A percentile compares a stretch with the other conserved stretches of the same genome.
Conservation (phyloP, 2,888 invertebrate species). For the Eupithecia vulgata region DNA sequence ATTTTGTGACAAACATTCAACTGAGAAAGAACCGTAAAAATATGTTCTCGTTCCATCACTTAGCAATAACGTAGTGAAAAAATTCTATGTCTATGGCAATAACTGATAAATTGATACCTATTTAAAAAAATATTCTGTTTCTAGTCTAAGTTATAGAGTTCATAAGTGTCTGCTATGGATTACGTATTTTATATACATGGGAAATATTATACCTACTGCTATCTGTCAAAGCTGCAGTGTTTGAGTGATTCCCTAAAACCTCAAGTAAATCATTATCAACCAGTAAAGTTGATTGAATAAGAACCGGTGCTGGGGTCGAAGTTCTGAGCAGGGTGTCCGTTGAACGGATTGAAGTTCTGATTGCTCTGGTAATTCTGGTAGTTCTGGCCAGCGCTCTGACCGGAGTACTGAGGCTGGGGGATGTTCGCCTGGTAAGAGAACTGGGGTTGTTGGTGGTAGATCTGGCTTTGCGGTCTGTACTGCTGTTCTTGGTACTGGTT, state of each 20-base stretch:
- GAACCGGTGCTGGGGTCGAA: slow-evolving; percentile 90
- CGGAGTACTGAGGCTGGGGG: slow-evolving; percentile 50
- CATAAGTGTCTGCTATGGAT: not conserved
- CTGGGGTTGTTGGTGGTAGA: slow-evolving; percentile 48
- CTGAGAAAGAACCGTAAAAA: not conserved
- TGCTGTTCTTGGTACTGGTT: slow-evolving; percentile 49
- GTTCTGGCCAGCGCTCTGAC: slow-evolving; percentile 25
- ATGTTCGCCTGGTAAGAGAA: slow-evolving; percentile 55
- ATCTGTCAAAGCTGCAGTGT: not conserved
- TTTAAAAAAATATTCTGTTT: too few relatives aligned
- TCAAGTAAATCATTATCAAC: slow-evolving; percentile 60
- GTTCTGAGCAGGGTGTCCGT: slow-evolving; percentile 89
- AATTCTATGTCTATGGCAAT: too few relatives aligned
- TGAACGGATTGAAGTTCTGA: slow-evolving; percentile 78
- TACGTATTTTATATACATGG: not conserved
- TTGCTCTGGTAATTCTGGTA: slow-evolving; percentile 57
- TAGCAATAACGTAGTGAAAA: too few relatives aligned
- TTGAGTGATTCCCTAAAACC: slow-evolving; percentile 21
- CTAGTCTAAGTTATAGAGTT: too few relatives aligned
- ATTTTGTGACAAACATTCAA: not conserved
- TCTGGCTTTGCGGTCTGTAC: slow-evolving; percentile 50
- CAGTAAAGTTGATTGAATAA: slow-evolving; percentile 90
- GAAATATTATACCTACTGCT: not conserved
- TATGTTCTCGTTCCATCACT: not conserved
- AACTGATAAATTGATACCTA: too few relatives aligned